Conservation (phyloP, 30 jellyfish, hydroid and myxozoan genomes). For the Aurelia sp. region DNA sequence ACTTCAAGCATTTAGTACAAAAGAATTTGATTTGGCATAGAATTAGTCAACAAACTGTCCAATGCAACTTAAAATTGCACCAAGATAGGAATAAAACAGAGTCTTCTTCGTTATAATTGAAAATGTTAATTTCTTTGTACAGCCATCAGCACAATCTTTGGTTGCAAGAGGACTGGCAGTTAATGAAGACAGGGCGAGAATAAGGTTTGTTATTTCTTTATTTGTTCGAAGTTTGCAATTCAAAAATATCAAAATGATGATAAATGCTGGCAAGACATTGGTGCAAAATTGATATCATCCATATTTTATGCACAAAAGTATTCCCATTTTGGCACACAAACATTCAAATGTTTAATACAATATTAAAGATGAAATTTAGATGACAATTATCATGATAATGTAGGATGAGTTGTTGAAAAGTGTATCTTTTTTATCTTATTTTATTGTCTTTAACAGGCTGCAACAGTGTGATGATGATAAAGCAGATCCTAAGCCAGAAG, state of each 20-base stretch:
- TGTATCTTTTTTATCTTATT: not conserved
- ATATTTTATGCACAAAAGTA: no score
- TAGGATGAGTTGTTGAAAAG: not conserved
- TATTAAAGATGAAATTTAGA: no score
- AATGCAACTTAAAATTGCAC: no score
- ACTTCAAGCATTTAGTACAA: not conserved
- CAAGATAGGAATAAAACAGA: not conserved
- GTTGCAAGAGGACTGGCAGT: constrained; percentile 72
- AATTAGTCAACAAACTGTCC: not conserved
- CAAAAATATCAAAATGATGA: no score
- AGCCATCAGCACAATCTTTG: constrained; percentile 73
- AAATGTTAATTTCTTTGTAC: not conserved
- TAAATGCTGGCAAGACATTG: not conserved
- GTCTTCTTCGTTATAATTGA: not conserved
- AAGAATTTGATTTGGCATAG: not conserved
- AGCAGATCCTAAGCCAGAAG: constrained; percentile 27
- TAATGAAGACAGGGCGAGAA: constrained; percentile 41
- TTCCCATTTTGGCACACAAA: no score
- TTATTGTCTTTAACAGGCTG: constrained; percentile 16
- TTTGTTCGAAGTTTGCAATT: no score
- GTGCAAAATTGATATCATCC: no score
- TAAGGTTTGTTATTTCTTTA: not conserved
- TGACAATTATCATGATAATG: no score
- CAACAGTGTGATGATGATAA: not conserved
- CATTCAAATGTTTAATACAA: no score